Conservation (phyloP, 2,797 vertebrate species). For the Schizopygopsis pylzovi region DNA sequence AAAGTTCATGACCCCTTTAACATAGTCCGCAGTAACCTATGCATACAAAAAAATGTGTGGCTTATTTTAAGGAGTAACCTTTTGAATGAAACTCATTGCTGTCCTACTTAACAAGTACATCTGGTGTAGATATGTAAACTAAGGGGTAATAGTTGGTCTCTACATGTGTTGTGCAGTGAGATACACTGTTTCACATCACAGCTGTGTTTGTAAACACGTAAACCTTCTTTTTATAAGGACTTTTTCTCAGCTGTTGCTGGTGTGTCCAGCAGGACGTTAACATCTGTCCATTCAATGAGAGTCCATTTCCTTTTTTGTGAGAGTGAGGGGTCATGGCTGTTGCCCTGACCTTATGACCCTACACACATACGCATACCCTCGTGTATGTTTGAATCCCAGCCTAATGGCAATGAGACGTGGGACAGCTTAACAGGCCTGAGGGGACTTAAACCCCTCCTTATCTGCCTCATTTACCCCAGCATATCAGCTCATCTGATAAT, state of each 20-base stretch:
- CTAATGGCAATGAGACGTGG: slow-evolving; percentile 57
- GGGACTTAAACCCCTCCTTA: slow-evolving; percentile 51
- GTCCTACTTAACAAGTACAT: not conserved
- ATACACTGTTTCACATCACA: not conserved
- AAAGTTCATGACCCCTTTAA: too few species aligned
- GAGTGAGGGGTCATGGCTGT: slow-evolving; percentile 19
- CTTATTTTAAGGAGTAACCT: not conserved
- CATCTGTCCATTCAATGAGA: slow-evolving; percentile 1
- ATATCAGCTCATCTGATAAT: slow-evolving; percentile 33
- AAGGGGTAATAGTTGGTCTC: not conserved
- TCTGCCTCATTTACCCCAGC: slow-evolving; percentile 24
- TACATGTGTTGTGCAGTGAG: not conserved
- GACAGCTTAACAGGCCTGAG: slow-evolving; percentile 58
- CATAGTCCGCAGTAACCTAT: not conserved
- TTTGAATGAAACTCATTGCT: not conserved
- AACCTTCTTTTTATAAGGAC: not conserved
- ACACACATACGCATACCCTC: slow-evolving; percentile 46
- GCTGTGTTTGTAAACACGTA: not conserved
- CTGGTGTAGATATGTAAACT: not conserved
- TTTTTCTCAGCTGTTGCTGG: not conserved
- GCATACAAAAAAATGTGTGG: not conserved
- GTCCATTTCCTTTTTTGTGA: slow-evolving; percentile 18
- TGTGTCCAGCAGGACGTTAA: not conserved
- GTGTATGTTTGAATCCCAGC: slow-evolving; percentile 59
- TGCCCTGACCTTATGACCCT: slow-evolving; percentile 72